Evolutionary conservation across 92 coral and sea anemone genomes (phyloP), one percentile per base, ranked within the genome.

Genomic region (Muricea muricata): DNA sequence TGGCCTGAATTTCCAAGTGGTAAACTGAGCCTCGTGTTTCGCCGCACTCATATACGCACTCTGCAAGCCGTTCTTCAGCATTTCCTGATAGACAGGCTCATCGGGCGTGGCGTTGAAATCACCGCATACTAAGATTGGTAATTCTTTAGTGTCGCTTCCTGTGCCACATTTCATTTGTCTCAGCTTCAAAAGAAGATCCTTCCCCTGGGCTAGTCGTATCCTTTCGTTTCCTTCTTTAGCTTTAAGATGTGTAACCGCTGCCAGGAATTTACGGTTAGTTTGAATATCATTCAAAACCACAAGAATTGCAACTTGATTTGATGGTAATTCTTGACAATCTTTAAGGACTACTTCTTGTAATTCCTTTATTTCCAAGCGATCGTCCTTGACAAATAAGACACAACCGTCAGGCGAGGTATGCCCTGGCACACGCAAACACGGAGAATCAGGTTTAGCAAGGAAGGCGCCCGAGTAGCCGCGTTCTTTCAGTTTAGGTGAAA

Each of bases 91-190:
- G 11, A 97, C 93, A 57, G 90, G 94, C 56, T 97, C 99, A 42
- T 87, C 29, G 30, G 98, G 94, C n/a, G 93, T 95, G 31, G 99
- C 99, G 90, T 97, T 97, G 39, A 97, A 97, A 72, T 97, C 99
- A 0, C 99, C 99, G 86, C 93, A 90, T 25, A 97, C 35, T 18
- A 97, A 20, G 0, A 87, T 89, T 28, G 95, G 83, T 33, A 37
- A 57, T 35, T 9, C 87, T 61, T 80, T 78, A 48, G 60, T 52
- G 60, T 17, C 23, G 60, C 74, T 75, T 50, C 87, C 91, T 46
- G 75, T 89, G 41, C 84, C 91, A 54, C 81, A 14, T 63, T 80
- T 34, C 48, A 91, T 84, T 29, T 89, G 90, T 40, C 52, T 88
- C 35, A 97, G 71, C 3, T 81, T 65, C 37, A 39, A 87, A 72